Conservation (phyloP, 2,797 vertebrate genomes). For the Scolopax rusticola region DNA sequence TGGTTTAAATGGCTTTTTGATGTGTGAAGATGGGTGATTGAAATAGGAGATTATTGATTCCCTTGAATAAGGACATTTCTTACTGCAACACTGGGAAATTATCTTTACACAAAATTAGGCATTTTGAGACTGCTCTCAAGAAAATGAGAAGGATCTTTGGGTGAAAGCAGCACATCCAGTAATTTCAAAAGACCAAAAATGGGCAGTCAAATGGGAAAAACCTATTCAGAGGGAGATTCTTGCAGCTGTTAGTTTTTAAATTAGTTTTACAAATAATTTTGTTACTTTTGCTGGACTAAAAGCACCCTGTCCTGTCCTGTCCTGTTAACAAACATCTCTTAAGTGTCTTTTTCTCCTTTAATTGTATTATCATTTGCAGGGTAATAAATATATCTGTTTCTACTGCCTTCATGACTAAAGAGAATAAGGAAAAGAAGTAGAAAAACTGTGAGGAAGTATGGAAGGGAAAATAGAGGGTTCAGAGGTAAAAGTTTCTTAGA, state of each 20-base stretch:
- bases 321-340: neutral
- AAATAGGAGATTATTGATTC: neutral
- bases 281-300: neutral
- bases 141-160: neutral
- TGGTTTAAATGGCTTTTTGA: neutral
- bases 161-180: neutral
- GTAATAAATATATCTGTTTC: neutral
- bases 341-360: neutral
- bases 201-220: neutral
- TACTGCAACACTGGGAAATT: neutral
- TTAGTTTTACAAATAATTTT: neutral
- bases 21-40: neutral
- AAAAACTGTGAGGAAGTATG: neutral
- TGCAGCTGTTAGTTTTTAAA: neutral
- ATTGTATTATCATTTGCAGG: neutral
- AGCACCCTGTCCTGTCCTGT: neutral
- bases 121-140: constrained; percentile 4
- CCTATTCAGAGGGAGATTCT: neutral
- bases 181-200: neutral
- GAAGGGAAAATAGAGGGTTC: neutral
- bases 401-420: neutral
- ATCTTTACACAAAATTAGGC: neutral
- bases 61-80: neutral
- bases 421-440: neutral
- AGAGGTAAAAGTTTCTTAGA: neutral